These are phyloP conservation scores for Drosophila takahashii DNA, from an alignment of 1,140 invertebrate genomes.

Conservation along the genomic window DNA sequence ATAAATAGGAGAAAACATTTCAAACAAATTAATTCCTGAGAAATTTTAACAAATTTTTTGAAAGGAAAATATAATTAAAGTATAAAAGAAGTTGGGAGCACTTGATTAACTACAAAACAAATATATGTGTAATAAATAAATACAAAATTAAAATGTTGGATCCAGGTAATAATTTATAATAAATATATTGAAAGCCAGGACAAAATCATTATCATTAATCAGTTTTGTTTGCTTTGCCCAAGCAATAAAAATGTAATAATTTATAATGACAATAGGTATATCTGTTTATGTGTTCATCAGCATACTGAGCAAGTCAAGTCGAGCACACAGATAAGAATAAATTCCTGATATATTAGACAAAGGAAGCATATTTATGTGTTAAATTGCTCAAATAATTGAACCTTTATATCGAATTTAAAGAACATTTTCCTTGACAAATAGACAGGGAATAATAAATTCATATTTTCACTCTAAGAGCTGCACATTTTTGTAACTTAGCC, in stretches of 20 bases:
- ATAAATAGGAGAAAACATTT: too few relatives aligned
- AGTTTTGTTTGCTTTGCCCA: not conserved
- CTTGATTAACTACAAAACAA: too few relatives aligned
- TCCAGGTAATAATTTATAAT: not conserved
- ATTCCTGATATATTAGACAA: not conserved
- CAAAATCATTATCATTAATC: not conserved
- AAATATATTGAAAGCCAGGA: not conserved
- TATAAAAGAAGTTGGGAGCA: too few relatives aligned
- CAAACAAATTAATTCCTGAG: too few relatives aligned
- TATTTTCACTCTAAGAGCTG: not conserved
- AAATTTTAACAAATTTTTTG: too few relatives aligned
- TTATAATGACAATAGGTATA: not conserved
- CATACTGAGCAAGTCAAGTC: not conserved
- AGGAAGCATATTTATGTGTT: not conserved
- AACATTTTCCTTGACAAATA: too few relatives aligned
- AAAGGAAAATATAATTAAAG: too few relatives aligned
- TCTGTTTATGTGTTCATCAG: not conserved
- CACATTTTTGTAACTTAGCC: slow-evolving; percentile 4
- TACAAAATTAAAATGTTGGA: not conserved
- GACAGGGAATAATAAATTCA: not conserved
- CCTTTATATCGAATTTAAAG: not conserved
- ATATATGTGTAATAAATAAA: too few relatives aligned
- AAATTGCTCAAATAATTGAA: not conserved
- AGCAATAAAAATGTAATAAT: not conserved
- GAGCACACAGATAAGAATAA: not conserved